phyloP scores from a whole-genome alignment of 1,140 invertebrate genomes.

The Luehdorfia chinensis region DNA sequence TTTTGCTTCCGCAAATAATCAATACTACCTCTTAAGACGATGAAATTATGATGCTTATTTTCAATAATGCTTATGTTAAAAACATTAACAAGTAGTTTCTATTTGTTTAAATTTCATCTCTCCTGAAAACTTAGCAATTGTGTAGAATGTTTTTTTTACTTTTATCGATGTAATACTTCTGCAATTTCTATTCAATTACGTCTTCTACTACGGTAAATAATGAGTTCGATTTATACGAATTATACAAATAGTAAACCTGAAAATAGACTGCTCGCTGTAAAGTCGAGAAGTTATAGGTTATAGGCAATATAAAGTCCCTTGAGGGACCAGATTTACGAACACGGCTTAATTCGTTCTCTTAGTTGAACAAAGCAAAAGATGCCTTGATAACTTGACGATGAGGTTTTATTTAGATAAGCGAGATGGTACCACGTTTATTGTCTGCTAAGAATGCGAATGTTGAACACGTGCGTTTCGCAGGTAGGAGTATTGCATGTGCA shows the following conservation, averaged over 20 bases:
- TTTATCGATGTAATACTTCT: no score
- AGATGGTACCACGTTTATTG: slow-evolving; percentile 34
- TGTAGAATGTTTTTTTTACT: no score
- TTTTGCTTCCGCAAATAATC: no score
- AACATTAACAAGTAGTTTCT: no score
- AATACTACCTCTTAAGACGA: no score
- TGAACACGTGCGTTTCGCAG: slow-evolving; percentile 70
- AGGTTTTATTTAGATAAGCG: slow-evolving; percentile 34
- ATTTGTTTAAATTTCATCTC: no score
- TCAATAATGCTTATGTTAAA: no score
- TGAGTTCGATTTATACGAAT: no score
- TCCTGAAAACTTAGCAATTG: no score
- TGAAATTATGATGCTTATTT: no score
- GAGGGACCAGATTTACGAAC: slow-evolving; percentile 38
- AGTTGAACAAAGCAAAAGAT: slow-evolving; percentile 28
- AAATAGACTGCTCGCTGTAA: slow-evolving; percentile 41
- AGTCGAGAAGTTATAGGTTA: slow-evolving; percentile 39
- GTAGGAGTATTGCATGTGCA: slow-evolving; percentile 65
- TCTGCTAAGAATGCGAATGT: slow-evolving; percentile 55
- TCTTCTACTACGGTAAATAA: no score
- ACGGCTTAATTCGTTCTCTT: slow-evolving; percentile 20
- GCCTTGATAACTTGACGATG: slow-evolving; percentile 31
- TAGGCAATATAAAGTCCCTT: slow-evolving; percentile 44
- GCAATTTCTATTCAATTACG: no score
- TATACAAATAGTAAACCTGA: slow-evolving; percentile 23